Evolutionary conservation across 2,888 invertebrate genomes (phyloP).

Genomic region (Noctua comes): DNA sequence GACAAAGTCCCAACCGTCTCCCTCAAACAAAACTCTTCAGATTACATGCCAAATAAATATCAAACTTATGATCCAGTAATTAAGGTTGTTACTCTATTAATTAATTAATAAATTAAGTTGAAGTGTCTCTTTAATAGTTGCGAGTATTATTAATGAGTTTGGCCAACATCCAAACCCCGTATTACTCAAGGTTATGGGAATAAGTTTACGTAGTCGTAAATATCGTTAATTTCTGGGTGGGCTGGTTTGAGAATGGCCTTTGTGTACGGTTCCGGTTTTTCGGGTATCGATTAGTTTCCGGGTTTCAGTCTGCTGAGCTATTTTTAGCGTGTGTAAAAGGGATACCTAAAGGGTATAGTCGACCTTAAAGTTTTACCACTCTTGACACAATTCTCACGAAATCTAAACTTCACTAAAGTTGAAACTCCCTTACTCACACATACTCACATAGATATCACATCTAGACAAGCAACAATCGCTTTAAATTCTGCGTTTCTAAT

Average conservation of each 20-base stretch:
- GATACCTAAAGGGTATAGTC: neutral
- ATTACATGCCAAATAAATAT: constrained; percentile 61
- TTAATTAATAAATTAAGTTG: constrained; percentile 69
- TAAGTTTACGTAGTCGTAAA: constrained; percentile 64
- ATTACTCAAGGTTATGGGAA: constrained; percentile 67
- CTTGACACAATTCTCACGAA: neutral
- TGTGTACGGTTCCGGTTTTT: constrained; percentile 23
- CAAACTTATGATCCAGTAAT: constrained; percentile 59
- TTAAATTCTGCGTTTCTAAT: neutral
- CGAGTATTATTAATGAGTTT: constrained; percentile 70
- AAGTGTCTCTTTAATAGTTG: constrained; percentile 71
- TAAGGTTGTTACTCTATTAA: constrained; percentile 66
- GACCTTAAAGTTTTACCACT: neutral
- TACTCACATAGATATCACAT: neutral
- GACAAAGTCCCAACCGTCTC: neutral
- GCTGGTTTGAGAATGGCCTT: constrained; percentile 31
- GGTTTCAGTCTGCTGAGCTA: neutral
- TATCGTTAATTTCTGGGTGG: constrained; percentile 57
- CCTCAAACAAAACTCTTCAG: constrained; percentile 32
- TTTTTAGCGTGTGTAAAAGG: neutral
- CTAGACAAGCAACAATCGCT: too few relatives aligned
- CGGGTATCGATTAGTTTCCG: constrained; percentile 21
- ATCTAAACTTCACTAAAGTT: neutral
- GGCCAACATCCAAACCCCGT: constrained; percentile 69
- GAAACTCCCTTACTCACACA: neutral